Base-by-base conservation (phyloP, 2,113 vertebrate genomes). In the Thunnus maccoyii region DNA sequence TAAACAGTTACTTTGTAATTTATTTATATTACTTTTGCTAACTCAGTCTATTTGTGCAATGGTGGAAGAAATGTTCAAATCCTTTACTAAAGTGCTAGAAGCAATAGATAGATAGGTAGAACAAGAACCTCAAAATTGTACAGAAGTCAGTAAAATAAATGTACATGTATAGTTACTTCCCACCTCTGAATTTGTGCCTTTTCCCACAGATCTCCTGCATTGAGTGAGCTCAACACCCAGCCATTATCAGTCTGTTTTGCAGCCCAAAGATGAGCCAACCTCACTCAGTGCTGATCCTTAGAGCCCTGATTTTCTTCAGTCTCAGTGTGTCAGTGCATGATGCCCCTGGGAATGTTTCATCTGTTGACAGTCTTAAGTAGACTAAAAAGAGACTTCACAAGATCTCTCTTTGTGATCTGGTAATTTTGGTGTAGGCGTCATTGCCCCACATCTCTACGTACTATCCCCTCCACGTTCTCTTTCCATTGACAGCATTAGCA, bases 1-100 rank as follows among this genome's bases (percentile, higher is more conserved):
- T 65, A 32, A 64, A 50, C 44, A 46, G 60, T 71, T 60, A 54
- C 52, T 77, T 72, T 66, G 25, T 36, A 61, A 60, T 22, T 69
- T 9, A 13, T 12, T 72, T 55, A 27, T 8, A 3, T 27, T 46
- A 27, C 10, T n/a, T 76, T 57, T 9, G 36, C 25, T 62, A 48
- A 55, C 14, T 18, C 1, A 4, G 30, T 27, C 36, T 20, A 44
- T 67, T 52, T 48, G 8, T 41, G 36, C 36, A 41, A 41, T 41
- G 36, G 8, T 41, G 36, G 36, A 41, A 41, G 36, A 41, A 7
- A 2, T 41, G 36, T 41, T 41, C 9, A 41, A 41, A 41, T 41
- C 36, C 36, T 41, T 41, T 41, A 8, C 32, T 36, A 36, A 36
- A 36, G 32, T 5, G 32, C 32, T 36, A 36, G 32, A 7, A 7